These are phyloP conservation scores for Agrotis segetum DNA, from an alignment of 2,888 invertebrate species.

Conservation along the genomic window DNA sequence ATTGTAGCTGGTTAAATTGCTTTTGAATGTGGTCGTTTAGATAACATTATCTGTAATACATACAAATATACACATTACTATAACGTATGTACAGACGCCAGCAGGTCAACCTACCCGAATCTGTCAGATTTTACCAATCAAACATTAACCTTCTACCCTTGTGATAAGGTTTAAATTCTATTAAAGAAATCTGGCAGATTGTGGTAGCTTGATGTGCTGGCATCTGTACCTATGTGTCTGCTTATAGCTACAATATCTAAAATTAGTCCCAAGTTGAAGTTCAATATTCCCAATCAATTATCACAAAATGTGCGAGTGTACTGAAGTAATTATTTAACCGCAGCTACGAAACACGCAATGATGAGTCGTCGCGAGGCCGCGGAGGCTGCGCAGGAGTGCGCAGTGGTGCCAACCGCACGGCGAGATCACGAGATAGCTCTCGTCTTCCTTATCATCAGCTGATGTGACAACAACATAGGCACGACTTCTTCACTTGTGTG, in stretches of 20 bases:
- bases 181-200: too few species aligned
- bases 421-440: conserved; percentile 87
- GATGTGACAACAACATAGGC: conserved; percentile 77
- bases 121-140: too few species aligned
- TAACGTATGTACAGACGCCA: not conserved
- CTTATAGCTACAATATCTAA: not conserved
- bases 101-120: too few species aligned
- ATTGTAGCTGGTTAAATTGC: conserved; percentile 7
- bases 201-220: too few species aligned
- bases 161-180: too few species aligned
- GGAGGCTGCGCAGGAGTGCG: conserved; percentile 83
- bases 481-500: conserved; percentile 70
- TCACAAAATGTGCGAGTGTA: conserved; percentile 31
- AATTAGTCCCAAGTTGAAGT: conserved; percentile 12
- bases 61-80: not conserved
- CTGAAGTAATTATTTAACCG: conserved; percentile 48
- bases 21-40: conserved; percentile 9
- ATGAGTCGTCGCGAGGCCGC: conserved; percentile 73
- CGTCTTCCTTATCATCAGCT: conserved; percentile 89
- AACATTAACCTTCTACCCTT: too few species aligned
- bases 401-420: conserved; percentile 85
- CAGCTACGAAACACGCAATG: conserved; percentile 66
- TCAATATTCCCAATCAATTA: conserved; percentile 20
- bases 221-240: conserved; percentile 1
- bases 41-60: not conserved